Conservation (phyloP, 2,888 invertebrate species). For the Lycophotia porphyrea region DNA sequence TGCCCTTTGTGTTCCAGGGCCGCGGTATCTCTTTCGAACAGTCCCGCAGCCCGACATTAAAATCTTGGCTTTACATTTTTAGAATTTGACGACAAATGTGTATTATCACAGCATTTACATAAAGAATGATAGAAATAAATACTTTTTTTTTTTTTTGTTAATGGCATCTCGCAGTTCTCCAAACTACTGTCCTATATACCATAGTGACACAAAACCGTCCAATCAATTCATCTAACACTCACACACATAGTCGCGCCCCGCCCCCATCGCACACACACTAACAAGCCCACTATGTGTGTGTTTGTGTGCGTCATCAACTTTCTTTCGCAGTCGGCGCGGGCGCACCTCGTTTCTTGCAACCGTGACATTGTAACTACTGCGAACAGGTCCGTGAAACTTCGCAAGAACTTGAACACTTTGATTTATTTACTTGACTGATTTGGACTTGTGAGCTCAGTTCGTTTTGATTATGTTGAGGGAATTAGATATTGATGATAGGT, state of each 20-base stretch:
- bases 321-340: conserved; percentile 69
- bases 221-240: conserved; percentile 42
- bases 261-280: conserved; percentile 41
- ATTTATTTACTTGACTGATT: conserved; percentile 42
- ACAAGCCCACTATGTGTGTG: conserved; percentile 13
- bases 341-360: conserved; percentile 67
- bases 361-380: conserved; percentile 68
- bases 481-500: neutral
- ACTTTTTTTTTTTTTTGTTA: too few species aligned
- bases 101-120: neutral
- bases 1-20: too few species aligned
- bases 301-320: conserved; percentile 70
- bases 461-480: conserved; percentile 9
- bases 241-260: conserved; percentile 33
- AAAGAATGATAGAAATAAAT: neutral
- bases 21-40: too few species aligned
- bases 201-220: conserved; percentile 28
- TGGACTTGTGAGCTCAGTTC: conserved; percentile 7
- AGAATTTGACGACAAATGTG: neutral
- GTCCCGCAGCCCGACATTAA: too few species aligned
- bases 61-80: neutral
- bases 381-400: conserved; percentile 67
- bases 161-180: too few species aligned
- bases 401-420: conserved; percentile 55
- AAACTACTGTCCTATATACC: conserved; percentile 13